Evolutionary conservation across 2,888 invertebrate species (phyloP).

Genomic region (Diplolepis rosae): DNA sequence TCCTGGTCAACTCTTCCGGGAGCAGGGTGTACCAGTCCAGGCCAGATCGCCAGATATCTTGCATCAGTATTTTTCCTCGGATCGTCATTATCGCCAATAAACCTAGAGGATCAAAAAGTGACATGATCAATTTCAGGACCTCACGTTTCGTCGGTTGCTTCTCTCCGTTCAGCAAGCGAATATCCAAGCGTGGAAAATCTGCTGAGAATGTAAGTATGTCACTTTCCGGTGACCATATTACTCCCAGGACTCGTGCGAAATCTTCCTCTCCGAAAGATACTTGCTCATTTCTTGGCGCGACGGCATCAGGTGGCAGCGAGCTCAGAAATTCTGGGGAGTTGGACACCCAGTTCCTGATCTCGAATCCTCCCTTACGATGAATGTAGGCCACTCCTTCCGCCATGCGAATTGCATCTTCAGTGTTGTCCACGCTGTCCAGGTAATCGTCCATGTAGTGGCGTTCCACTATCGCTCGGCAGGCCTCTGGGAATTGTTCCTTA

Average conservation of each 20-base stretch:
- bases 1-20: slow-evolving; percentile 36
- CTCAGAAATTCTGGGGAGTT: slow-evolving; percentile 22
- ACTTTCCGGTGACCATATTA: background rate
- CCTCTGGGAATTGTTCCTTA: slow-evolving; percentile 28
- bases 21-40: too few species aligned
- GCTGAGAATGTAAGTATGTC: background rate
- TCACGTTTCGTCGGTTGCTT: slow-evolving; percentile 48
- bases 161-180: background rate
- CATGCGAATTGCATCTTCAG: slow-evolving; percentile 5
- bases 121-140: too few species aligned
- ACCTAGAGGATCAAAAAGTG: too few species aligned
- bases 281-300: background rate
- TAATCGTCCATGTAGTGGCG: slow-evolving; percentile 49
- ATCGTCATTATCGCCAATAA: slow-evolving; percentile 47
- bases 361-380: slow-evolving; percentile 27
- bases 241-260: background rate
- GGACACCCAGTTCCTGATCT: slow-evolving; percentile 6
- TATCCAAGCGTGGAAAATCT: background rate
- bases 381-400: background rate
- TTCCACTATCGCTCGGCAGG: slow-evolving; percentile 37
- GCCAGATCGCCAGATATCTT: slow-evolving; percentile 52
- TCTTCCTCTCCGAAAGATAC: background rate
- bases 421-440: slow-evolving; percentile 43
- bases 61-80: slow-evolving; percentile 47
- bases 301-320: background rate